Base-by-base conservation (phyloP, 2,888 invertebrate species). In the Sussaba pulchella region DNA sequence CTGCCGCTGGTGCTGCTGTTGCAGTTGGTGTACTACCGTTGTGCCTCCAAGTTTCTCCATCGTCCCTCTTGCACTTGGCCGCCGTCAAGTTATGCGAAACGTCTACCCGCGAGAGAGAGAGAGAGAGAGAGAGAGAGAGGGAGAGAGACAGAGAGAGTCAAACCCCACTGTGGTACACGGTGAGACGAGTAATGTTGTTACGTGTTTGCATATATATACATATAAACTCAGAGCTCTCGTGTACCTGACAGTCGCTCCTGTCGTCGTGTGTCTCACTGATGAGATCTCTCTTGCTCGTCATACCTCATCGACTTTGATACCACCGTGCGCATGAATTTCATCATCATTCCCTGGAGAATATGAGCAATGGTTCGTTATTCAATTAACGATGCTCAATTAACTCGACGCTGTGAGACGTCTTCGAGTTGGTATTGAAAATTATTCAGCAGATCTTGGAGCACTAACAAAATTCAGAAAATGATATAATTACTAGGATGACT, bases 161-260 rank as follows among this genome's bases (percentile, higher is more conserved):
- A 17, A 43, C 54, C 50, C 39, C n/a, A 36, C 57, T 57, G 50
- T 39, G 39, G 50, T 61, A 61, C 24, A 39, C 50, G 50, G 45
- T 14, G 47, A 63, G 54, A 26, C 39, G 50, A 64, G 47, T 66
- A 66, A 77, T 66, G 50, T 52, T 50, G 71, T 77, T 77, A 71
- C 26, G 77, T 77, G 77, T 71, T 77, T 77, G 71, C 77, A 41
- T 67, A 71, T 59, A 67, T 71, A 45, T 43, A 66, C 14, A 67
- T 14, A 59, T 10, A 43, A 26, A 57, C 43, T 59, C 36, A 2
- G 45, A 59, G 36, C 43, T 61, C 50, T 61, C 61, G 36, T 74
- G 57, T 36, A 41, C 50, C 50, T 47, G 39, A 21, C 19, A 41
- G 3, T 36, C 66, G 5, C 66, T 31, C 66, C n/a, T 3, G 39